Evolutionary conservation across 2,113 vertebrate genomes (phyloP).

Genomic region (Ifrita kowaldi): DNA sequence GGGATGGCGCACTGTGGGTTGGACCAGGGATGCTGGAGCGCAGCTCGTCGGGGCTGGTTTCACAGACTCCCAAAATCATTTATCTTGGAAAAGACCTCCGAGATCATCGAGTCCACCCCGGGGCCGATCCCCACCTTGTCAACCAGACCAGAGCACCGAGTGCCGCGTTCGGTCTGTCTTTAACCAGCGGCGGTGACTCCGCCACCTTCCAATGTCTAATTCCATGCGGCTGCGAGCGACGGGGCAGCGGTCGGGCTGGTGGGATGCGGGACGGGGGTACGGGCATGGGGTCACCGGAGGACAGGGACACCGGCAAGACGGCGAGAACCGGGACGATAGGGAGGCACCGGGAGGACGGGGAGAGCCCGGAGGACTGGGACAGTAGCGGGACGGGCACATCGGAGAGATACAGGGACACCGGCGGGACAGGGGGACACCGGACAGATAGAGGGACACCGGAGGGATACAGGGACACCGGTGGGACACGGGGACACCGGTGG

Average conservation of each 20-base stretch:
- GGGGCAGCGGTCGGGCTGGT: neutral
- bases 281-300: neutral
- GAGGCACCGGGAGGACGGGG: too few species aligned
- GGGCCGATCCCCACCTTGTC: neutral
- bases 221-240: neutral
- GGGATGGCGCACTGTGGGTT: rapidly evolving
- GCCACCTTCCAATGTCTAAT: rapidly evolving
- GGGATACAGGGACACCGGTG: neutral
- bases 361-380: neutral
- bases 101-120: neutral
- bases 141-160: rapidly evolving
- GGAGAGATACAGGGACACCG: neutral
- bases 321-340: too few species aligned
- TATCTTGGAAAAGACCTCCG: neutral
- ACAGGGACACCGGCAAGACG: neutral
- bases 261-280: rapidly evolving
- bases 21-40: rapidly evolving
- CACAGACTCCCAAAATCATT: neutral
- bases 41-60: neutral
- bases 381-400: neutral
- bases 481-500: neutral
- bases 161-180: too few species aligned
- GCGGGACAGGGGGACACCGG: neutral
- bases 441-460: too few species aligned
- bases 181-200: neutral